Evolutionary conservation across 2,888 invertebrate genomes (phyloP).

Genomic region (Acanthosepion esculentum): DNA sequence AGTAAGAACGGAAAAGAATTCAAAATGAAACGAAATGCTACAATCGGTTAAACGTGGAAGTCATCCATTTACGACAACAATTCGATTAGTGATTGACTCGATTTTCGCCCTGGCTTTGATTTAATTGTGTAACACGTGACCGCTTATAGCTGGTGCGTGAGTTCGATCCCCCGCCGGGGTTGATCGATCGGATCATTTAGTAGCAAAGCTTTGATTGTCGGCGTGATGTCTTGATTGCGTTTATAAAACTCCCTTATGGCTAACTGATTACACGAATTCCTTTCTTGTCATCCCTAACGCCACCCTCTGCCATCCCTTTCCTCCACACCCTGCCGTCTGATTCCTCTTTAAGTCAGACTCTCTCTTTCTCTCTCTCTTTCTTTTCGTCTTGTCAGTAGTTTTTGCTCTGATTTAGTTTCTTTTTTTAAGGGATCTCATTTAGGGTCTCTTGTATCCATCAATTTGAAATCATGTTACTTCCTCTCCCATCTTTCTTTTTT

Average conservation of each 20-base stretch:
- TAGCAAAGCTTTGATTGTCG: conserved; percentile 33
- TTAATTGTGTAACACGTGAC: conserved; percentile 18
- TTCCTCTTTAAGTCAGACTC: background rate
- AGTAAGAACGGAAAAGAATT: background rate
- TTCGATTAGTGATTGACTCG: conserved; percentile 14
- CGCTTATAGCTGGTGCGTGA: background rate
- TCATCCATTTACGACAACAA: background rate
- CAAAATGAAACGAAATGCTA: background rate
- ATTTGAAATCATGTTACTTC: too few relatives aligned
- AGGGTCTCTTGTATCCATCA: too few relatives aligned
- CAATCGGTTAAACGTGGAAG: background rate
- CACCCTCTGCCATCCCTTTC: too few relatives aligned
- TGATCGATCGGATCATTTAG: conserved; percentile 20
- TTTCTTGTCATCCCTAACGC: background rate
- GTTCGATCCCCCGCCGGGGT: background rate
- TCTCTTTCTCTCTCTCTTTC: background rate
- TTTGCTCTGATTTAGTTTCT: too few relatives aligned
- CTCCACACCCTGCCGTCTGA: too few relatives aligned
- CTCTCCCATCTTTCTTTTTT: too few relatives aligned
- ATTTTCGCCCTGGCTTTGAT: conserved; percentile 12
- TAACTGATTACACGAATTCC: conserved; percentile 14
- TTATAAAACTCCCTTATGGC: background rate
- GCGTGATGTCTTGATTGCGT: conserved; percentile 4
- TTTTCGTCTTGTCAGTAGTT: background rate
- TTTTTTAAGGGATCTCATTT: too few relatives aligned